Conservation (phyloP, 2,797 vertebrate genomes). For the Alosa sapidissima region DNA sequence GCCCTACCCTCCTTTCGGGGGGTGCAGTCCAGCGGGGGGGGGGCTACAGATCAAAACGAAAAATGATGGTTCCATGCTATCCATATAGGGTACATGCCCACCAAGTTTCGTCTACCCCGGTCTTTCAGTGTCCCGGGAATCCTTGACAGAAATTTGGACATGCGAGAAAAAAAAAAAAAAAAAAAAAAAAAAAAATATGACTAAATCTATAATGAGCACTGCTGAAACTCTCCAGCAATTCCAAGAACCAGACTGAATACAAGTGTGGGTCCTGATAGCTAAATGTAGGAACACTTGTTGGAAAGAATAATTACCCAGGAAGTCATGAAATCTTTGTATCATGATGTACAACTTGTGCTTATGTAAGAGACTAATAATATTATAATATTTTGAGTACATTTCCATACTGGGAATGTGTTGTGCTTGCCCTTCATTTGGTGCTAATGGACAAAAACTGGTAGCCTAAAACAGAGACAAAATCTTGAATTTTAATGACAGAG, state of each 20-base stretch:
- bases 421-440: not conserved
- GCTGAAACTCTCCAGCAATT: not conserved
- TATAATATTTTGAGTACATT: not conserved
- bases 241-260: not conserved
- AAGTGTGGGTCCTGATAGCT: too few species aligned
- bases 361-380: not conserved
- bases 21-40: too few species aligned
- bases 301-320: not conserved
- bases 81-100: too few species aligned
- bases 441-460: not conserved
- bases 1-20: too few species aligned
- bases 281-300: not conserved
- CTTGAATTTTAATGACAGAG: not conserved
- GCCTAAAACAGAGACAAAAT: not conserved
- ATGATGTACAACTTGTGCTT: not conserved
- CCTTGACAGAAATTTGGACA: too few species aligned
- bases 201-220: not conserved
- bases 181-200: too few species aligned
- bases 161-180: too few species aligned
- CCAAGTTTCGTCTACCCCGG: too few species aligned
- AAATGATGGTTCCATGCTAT: too few species aligned
- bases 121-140: too few species aligned
- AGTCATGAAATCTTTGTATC: not conserved
- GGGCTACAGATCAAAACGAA: too few species aligned
- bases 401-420: not conserved